Percentiles rank a stretch among this genome's conserved stretches.
Evolutionary conservation across 1,140 invertebrate genomes (phyloP).

Genomic region (Caenorhabditis brenneri): DNA sequence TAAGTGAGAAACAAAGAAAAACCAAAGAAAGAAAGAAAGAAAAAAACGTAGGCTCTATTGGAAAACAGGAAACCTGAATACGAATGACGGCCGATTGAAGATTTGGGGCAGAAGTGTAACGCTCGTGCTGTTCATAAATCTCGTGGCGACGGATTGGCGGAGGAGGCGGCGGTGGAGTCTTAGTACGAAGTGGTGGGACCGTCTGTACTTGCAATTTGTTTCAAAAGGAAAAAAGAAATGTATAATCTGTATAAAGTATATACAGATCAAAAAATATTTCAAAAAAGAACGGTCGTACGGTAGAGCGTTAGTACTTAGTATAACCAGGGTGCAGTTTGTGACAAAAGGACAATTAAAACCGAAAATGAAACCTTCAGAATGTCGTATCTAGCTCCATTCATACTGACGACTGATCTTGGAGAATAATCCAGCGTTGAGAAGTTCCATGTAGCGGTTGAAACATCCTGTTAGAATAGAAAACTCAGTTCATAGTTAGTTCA

Average conservation of each 20-base stretch:
- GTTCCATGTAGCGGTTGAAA: conserved; percentile 69
- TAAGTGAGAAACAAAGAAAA: no score
- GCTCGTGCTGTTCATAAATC: conserved; percentile 32
- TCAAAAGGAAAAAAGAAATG: no score
- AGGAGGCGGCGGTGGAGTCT: conserved; percentile 23
- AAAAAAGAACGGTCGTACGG: conserved; percentile 2
- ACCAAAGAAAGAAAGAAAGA: not conserved
- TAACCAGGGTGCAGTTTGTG: not conserved
- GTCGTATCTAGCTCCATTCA: conserved; percentile 62
- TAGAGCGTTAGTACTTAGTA: not conserved
- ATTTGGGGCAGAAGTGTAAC: conserved; percentile 33
- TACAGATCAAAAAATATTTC: no score
- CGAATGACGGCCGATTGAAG: conserved; percentile 39
- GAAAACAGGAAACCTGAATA: conserved; percentile 9
- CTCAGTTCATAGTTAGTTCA: not conserved
- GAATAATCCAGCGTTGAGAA: conserved; percentile 67
- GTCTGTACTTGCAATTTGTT: not conserved
- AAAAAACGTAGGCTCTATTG: no score
- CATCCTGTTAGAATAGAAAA: conserved; percentile 61
- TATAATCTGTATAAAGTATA: no score
- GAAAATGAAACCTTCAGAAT: conserved; percentile 45
- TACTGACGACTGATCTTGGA: conserved; percentile 65
- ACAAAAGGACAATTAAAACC: not conserved
- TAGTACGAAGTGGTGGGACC: conserved; percentile 31
- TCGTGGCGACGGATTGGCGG: conserved; percentile 16